Conservation (phyloP, 2,797 vertebrate genomes). For the Urosaurus nigricauda region DNA sequence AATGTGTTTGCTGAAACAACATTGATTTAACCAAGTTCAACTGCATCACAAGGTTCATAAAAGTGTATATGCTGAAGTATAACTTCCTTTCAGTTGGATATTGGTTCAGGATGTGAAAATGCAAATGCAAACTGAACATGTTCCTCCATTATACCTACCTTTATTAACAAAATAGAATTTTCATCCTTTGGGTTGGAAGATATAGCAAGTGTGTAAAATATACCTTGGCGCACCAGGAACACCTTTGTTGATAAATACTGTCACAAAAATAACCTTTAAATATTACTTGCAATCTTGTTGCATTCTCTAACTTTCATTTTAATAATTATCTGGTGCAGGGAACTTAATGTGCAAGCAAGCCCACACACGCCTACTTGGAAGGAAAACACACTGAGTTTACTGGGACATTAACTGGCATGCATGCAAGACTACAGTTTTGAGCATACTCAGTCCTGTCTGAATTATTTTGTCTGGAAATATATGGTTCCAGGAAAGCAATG, state of each 20-base stretch:
- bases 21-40: not conserved
- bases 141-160: not conserved
- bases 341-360: not conserved
- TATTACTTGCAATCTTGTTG: not conserved
- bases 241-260: not conserved
- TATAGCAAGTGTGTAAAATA: not conserved
- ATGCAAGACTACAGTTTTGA: not conserved
- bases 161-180: not conserved
- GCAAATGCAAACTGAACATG: not conserved
- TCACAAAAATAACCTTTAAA: not conserved
- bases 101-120: not conserved
- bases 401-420: not conserved
- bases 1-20: not conserved
- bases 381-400: not conserved
- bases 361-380: not conserved
- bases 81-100: too few relatives aligned
- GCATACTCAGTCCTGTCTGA: not conserved
- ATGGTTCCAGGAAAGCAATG: not conserved
- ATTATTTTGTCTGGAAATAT: not conserved
- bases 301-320: not conserved
- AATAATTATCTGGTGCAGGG: not conserved
- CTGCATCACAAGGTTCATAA: too few relatives aligned
- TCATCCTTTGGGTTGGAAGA: not conserved
- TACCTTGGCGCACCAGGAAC: not conserved
- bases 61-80: too few relatives aligned